Evolutionary conservation across 2,888 invertebrate species (phyloP).

Genomic region (Euproctis similis): DNA sequence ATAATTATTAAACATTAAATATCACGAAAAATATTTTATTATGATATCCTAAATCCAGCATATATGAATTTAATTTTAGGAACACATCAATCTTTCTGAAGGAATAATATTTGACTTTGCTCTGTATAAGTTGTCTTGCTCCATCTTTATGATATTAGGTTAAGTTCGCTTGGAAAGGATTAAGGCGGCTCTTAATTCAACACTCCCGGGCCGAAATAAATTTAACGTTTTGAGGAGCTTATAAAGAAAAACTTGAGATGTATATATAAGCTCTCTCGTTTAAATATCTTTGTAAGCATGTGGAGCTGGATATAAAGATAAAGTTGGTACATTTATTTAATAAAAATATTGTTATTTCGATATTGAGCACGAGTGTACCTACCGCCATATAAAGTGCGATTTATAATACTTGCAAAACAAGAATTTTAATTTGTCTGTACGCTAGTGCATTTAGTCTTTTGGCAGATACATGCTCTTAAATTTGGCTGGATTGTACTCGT

Average conservation of each 20-base stretch:
- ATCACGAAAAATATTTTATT: no score
- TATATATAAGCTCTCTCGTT: constrained; percentile 44
- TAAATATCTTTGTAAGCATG: constrained; percentile 38
- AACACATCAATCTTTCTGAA: constrained; percentile 62
- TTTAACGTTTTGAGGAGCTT: constrained; percentile 68
- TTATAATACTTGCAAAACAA: constrained; percentile 28
- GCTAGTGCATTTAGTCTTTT: constrained; percentile 24
- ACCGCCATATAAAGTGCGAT: constrained; percentile 34
- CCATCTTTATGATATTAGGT: constrained; percentile 73
- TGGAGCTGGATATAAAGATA: constrained; percentile 10
- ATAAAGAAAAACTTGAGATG: constrained; percentile 70
- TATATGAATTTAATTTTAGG: constrained; percentile 58
- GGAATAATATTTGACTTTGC: constrained; percentile 71
- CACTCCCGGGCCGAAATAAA: constrained; percentile 71
- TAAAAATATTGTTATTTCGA: constrained; percentile 15
- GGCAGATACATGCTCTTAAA: constrained; percentile 29
- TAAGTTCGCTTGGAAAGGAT: constrained; percentile 71
- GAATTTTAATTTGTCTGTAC: constrained; percentile 22
- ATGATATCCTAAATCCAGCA: no score
- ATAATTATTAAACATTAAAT: no score
- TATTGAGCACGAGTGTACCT: constrained; percentile 40
- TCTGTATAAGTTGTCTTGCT: constrained; percentile 69
- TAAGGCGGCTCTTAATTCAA: constrained; percentile 68
- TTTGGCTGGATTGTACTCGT: constrained; percentile 31
- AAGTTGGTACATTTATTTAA: constrained; percentile 15